Conservation (phyloP, 2,797 vertebrate species). For the Molothrus ater region DNA sequence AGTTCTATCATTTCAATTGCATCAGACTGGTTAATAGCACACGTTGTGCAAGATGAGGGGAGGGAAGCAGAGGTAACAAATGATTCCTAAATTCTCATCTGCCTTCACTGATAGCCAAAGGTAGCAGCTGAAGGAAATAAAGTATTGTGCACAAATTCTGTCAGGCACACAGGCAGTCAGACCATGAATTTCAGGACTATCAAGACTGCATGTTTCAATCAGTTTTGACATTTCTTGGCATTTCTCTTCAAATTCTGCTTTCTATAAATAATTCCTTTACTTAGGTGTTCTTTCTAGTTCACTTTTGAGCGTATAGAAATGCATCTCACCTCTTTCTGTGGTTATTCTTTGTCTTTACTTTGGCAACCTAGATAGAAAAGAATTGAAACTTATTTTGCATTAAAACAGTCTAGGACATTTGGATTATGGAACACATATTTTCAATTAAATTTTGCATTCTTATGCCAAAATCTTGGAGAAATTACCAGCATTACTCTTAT, state of each 20-base stretch:
- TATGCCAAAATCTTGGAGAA: not conserved
- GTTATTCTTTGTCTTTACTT: not conserved
- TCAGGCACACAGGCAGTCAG: slow-evolving; percentile 51
- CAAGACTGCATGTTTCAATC: slow-evolving; percentile 73
- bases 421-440: not conserved
- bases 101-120: not conserved
- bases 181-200: slow-evolving; percentile 63
- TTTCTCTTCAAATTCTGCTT: slow-evolving; percentile 62
- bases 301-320: not conserved
- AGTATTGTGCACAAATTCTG: slow-evolving; percentile 46
- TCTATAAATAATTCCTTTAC: slow-evolving; percentile 73
- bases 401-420: not conserved
- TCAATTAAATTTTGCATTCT: not conserved
- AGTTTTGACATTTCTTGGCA: slow-evolving; percentile 68
- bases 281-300: slow-evolving; percentile 50
- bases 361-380: not conserved
- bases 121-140: slow-evolving; percentile 17
- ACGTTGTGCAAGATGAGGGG: not conserved
- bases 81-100: not conserved
- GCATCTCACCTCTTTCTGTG: not conserved
- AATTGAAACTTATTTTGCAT: not conserved
- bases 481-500: not conserved
- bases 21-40: not conserved
- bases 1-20: not conserved
- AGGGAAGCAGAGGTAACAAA: not conserved